These are phyloP conservation scores for Aporophyla lueneburgensis DNA, from an alignment of 2,888 invertebrate genomes.

Conservation along the genomic window DNA sequence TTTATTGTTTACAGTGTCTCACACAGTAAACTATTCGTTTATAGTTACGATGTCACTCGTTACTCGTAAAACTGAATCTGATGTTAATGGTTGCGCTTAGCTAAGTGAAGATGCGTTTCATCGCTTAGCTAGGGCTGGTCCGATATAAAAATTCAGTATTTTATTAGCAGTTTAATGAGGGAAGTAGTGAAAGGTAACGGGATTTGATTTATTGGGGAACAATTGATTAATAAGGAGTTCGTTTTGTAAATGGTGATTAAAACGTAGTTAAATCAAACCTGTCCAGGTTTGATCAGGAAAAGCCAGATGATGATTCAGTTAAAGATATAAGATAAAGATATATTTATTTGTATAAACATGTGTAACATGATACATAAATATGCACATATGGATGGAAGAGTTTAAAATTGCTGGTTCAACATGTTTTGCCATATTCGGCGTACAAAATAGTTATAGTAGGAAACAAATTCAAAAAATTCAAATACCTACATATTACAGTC, in stretches of 20 bases:
- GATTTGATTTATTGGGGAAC: slow-evolving; percentile 10
- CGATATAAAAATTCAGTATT: slow-evolving; percentile 27
- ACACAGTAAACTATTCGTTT: slow-evolving; percentile 54
- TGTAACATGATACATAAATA: too few species aligned
- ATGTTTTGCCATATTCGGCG: too few species aligned
- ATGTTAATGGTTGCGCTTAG: slow-evolving; percentile 55
- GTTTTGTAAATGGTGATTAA: not conserved
- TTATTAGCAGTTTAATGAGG: slow-evolving; percentile 37
- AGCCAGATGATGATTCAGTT: too few species aligned
- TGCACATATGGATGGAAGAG: too few species aligned
- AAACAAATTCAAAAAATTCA: too few species aligned
- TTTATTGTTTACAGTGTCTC: slow-evolving; percentile 46
- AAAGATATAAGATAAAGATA: too few species aligned
- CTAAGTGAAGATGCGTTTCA: slow-evolving; percentile 57
- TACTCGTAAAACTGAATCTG: slow-evolving; percentile 60
- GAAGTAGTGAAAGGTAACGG: slow-evolving; percentile 24
- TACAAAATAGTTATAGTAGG: too few species aligned
- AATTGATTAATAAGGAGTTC: not conserved
- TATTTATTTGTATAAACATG: too few species aligned
- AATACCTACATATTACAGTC: too few species aligned
- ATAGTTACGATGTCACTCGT: slow-evolving; percentile 51
- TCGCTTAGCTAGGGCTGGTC: slow-evolving; percentile 50
- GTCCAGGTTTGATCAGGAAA: too few species aligned
- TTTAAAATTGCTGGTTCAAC: too few species aligned
- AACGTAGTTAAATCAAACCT: not conserved